These are phyloP conservation scores for Periophthalmus magnuspinnatus DNA, from an alignment of 2,797 vertebrate species.

Conservation along the genomic window DNA sequence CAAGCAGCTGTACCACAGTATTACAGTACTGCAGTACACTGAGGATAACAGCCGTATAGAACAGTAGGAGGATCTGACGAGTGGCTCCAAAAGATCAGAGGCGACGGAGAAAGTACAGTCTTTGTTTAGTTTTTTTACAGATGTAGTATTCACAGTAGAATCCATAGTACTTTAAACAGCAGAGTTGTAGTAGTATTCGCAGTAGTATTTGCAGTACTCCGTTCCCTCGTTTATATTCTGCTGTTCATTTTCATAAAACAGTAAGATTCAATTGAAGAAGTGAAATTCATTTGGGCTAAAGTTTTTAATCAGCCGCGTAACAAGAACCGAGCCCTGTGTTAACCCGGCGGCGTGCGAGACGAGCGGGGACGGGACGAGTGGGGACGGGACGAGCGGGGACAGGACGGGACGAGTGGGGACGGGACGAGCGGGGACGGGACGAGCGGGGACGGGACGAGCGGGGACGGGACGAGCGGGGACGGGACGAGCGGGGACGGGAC, in stretches of 20 bases:
- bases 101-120: too few species aligned
- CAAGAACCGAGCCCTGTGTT: not conserved
- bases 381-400: not conserved
- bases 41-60: too few species aligned
- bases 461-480: not conserved
- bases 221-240: not conserved
- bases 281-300: not conserved
- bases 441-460: not conserved
- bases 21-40: too few species aligned
- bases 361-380: not conserved
- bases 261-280: not conserved
- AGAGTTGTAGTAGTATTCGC: too few species aligned
- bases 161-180: too few species aligned
- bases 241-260: constrained; percentile 2
- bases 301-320: constrained; percentile 12
- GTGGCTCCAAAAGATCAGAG: too few species aligned
- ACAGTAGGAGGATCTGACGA: too few species aligned
- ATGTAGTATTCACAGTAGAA: too few species aligned
- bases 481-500: not conserved
- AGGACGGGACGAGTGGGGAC: not conserved
- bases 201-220: not conserved
- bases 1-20: too few species aligned
- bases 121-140: too few species aligned
- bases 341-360: not conserved
- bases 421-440: not conserved